Evolutionary conservation across 2,113 vertebrate species (phyloP), one percentile per base, ranked within the genome.

Genomic region (Notiomystis cincta): DNA sequence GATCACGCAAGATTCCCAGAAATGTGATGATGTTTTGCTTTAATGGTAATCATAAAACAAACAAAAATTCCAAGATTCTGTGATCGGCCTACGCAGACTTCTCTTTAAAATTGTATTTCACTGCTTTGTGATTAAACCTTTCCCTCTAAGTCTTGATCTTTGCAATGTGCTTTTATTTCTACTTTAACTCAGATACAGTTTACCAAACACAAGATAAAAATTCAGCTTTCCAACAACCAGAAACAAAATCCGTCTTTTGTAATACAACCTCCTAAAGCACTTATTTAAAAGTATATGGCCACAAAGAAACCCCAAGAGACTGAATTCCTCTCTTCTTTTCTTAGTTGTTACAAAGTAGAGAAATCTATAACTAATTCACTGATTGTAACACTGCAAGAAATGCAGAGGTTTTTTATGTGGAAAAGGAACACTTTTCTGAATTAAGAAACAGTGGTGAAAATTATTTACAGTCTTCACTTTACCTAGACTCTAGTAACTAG

Each of bases 151-250:
- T 75, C 76, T 75, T 50, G 75, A 87, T 84, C 42, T 86, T 71
- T 37, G 40, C 0, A 4, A 86, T 80, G 42, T 0, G 8, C 31
- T 81, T 82, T 90, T 83, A 73, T 77, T 90, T 95, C 75, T 90
- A 38, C 53, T 67, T 84, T 76, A 86, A 71, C 72, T 83, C 64
- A 64, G 82, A 89, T n/a, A 71, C 5, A 21, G 51, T 76, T 88
- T 88, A 51, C 47, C 71, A 90, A 93, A 88, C 42, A 82, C 13
- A 58, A 93, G 94, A 93, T 88, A 93, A 96, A 96, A 94, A 66
- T 28, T 80, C 64, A 80, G 62, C 78, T 90, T 90, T 92, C 71
- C 47, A 86, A 60, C 56, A 75, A 40, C 30, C 56, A 95, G 82
- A 78, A 90, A 89, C 72, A 75, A 92, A 92, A 83, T 60, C 65